A percentile compares a stretch with the other conserved stretches of the same genome.
phyloP scores from a whole-genome alignment of 2,888 invertebrate genomes.

The Euproctis similis region DNA sequence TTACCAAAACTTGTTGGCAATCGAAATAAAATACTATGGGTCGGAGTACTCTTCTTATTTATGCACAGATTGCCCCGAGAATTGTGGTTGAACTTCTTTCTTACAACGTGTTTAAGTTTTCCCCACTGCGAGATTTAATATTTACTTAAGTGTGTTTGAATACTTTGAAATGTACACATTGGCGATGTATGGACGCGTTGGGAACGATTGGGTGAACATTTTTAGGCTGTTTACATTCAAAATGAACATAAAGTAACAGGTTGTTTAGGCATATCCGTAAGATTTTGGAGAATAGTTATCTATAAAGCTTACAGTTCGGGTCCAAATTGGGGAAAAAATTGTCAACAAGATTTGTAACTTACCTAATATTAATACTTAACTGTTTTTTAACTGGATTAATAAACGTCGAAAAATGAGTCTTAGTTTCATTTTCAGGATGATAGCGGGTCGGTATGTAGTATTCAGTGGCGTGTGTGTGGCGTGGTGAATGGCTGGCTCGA shows the following conservation, averaged over 20 bases:
- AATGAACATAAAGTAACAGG: constrained; percentile 2
- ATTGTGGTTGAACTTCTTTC: constrained; percentile 12
- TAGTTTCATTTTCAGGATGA: no score
- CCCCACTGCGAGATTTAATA: constrained; percentile 17
- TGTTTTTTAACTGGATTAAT: no score
- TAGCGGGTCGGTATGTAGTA: no score
- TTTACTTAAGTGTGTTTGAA: constrained; percentile 19
- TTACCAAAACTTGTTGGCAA: constrained; percentile 18
- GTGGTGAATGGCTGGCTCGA: no score
- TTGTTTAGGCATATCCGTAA: no score
- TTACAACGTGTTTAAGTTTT: constrained; percentile 7
- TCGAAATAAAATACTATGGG: constrained; percentile 5
- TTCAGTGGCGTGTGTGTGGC: no score
- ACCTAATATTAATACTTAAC: no score
- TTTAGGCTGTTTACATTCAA: constrained; percentile 7
- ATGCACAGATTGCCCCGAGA: constrained; percentile 21
- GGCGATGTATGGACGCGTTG: constrained; percentile 8
- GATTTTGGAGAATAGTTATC: no score
- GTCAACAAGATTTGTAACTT: no score
- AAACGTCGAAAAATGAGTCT: no score
- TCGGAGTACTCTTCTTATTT: constrained; percentile 14
- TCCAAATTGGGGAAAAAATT: no score
- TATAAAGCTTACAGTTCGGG: no score
- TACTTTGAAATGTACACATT: constrained; percentile 20
- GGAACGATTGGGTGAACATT: constrained; percentile 3